Conservation (phyloP, 1,140 invertebrate genomes). For the Lanistes nyassanus region DNA sequence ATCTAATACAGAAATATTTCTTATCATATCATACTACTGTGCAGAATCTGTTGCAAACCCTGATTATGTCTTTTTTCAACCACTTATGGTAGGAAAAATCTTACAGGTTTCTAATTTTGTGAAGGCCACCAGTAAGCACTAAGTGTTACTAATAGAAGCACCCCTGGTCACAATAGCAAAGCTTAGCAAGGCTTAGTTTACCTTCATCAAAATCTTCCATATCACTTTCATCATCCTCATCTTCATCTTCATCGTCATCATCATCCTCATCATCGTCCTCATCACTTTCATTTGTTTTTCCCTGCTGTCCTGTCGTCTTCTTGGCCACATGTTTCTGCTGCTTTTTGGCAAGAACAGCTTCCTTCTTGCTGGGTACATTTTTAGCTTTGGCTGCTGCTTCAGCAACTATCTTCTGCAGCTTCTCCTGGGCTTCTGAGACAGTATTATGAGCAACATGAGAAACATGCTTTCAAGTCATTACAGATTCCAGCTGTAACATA, state of each 20-base stretch:
- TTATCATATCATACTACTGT: background rate
- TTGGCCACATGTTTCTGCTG: background rate
- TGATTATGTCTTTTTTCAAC: background rate
- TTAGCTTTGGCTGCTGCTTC: background rate
- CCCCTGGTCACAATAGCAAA: too few relatives aligned
- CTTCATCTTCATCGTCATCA: constrained; percentile 31
- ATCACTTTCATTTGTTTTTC: background rate
- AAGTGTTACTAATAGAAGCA: too few relatives aligned
- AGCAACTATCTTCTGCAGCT: background rate
- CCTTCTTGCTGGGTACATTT: background rate
- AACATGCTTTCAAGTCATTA: too few relatives aligned
- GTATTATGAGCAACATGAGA: too few relatives aligned
- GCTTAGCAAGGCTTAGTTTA: too few relatives aligned
- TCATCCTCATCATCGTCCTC: constrained; percentile 9
- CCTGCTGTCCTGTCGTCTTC: background rate
- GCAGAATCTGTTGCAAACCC: background rate
- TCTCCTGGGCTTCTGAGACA: background rate
- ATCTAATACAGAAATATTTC: too few relatives aligned
- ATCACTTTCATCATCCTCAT: constrained; percentile 30
- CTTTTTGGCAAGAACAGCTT: constrained; percentile 21
- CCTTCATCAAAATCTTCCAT: constrained; percentile 14
- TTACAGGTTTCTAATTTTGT: background rate
- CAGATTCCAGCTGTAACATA: too few relatives aligned
- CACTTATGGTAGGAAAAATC: background rate
- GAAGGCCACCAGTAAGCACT: background rate